These are phyloP conservation scores for Drosophila quinaria DNA, from an alignment of 2,888 invertebrate genomes.

Conservation along the genomic window DNA sequence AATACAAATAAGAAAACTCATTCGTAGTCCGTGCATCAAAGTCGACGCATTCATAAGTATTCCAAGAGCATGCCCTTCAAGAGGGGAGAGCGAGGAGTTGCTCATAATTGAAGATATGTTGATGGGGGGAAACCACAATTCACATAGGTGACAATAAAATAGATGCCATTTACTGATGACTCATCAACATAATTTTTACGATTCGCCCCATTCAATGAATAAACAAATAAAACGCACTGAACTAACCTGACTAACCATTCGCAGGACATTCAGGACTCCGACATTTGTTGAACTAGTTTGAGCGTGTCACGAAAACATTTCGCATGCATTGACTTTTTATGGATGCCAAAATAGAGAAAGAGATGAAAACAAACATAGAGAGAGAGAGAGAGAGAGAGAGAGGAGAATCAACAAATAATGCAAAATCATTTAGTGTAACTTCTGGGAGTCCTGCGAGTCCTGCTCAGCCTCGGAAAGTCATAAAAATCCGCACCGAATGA, in stretches of 20 bases:
- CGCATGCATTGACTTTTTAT: slow-evolving; percentile 82
- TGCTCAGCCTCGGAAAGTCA: slow-evolving; percentile 59
- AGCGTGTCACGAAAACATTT: slow-evolving; percentile 77
- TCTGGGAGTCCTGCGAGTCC: slow-evolving; percentile 13
- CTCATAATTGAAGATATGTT: slow-evolving; percentile 49
- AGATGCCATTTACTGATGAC: slow-evolving; percentile 81
- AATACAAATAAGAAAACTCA: slow-evolving; percentile 75
- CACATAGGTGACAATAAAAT: slow-evolving; percentile 74
- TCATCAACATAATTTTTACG: slow-evolving; percentile 83
- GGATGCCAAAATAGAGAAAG: slow-evolving; percentile 40
- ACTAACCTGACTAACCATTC: slow-evolving; percentile 32
- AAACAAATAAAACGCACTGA: slow-evolving; percentile 75
- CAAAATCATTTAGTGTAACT: slow-evolving; percentile 80
- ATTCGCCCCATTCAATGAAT: slow-evolving; percentile 78
- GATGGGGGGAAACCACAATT: slow-evolving; percentile 13
- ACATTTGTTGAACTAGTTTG: slow-evolving; percentile 48
- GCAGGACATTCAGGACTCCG: slow-evolving; percentile 19
- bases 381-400: background rate
- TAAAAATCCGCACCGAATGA: slow-evolving; percentile 78
- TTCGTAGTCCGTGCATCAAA: slow-evolving; percentile 71
- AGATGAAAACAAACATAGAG: background rate
- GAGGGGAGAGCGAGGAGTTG: slow-evolving; percentile 15
- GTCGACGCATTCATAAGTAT: slow-evolving; percentile 51
- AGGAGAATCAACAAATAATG: slow-evolving; percentile 66
- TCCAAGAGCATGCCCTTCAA: slow-evolving; percentile 46